Evolutionary conservation across 2,113 vertebrate species (phyloP).

Genomic region (Salvelinus fontinalis): DNA sequence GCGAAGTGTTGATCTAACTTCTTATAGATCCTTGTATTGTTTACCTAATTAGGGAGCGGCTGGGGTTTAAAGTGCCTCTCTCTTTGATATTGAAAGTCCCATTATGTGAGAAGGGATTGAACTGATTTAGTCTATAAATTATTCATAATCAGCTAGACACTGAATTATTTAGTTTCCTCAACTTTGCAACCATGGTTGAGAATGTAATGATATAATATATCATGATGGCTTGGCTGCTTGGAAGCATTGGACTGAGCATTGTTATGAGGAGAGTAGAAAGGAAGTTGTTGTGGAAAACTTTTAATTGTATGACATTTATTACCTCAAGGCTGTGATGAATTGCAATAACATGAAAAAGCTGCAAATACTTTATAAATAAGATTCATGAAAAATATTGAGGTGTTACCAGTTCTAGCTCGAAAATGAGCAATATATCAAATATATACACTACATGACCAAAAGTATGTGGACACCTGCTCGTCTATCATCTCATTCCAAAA

Average conservation of each 20-base stretch:
- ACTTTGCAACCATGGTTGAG: slow-evolving; percentile 27
- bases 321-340: not conserved
- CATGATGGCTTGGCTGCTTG: slow-evolving; percentile 34
- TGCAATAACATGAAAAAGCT: too few relatives aligned
- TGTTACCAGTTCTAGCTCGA: too few relatives aligned
- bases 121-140: slow-evolving; percentile 47
- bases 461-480: too few relatives aligned
- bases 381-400: too few relatives aligned
- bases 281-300: not conserved
- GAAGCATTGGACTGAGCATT: slow-evolving; percentile 27
- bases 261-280: not conserved
- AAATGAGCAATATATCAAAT: too few relatives aligned
- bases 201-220: slow-evolving; percentile 50
- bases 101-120: slow-evolving; percentile 28
- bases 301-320: not conserved
- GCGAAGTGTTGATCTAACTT: slow-evolving; percentile 29
- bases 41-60: slow-evolving; percentile 42
- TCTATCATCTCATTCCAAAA: too few relatives aligned
- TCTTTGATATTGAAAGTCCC: slow-evolving; percentile 29
- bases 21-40: slow-evolving; percentile 33
- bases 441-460: too few relatives aligned
- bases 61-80: slow-evolving; percentile 24
- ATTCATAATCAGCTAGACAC: slow-evolving; percentile 42
- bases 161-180: slow-evolving; percentile 53
- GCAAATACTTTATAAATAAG: too few relatives aligned